phyloP scores from a whole-genome alignment of 1,140 invertebrate species.

The Drosophila leontia region DNA sequence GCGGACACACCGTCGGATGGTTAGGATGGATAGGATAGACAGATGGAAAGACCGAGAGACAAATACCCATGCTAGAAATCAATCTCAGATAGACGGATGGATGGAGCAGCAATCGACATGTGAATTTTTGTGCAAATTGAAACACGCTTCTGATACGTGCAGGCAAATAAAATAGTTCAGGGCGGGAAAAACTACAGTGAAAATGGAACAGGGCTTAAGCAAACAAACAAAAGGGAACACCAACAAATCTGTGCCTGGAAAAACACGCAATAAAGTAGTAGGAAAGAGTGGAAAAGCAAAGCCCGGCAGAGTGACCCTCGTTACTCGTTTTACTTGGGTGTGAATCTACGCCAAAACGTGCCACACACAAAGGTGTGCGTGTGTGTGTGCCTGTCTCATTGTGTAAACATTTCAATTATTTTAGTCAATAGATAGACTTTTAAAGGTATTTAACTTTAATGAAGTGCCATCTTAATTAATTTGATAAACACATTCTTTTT shows the following conservation, averaged over 20 bases:
- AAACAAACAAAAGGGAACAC: conserved; percentile 72
- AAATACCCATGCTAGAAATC: conserved; percentile 65
- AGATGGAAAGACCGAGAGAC: conserved; percentile 32
- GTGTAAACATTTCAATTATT: conserved; percentile 36
- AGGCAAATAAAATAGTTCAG: conserved; percentile 60
- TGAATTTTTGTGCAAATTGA: conserved; percentile 78
- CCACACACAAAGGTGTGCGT: conserved; percentile 23
- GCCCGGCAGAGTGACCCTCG: conserved; percentile 30
- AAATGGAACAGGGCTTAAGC: conserved; percentile 14
- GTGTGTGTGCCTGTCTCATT: background rate
- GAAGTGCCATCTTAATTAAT: conserved; percentile 21
- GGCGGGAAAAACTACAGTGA: conserved; percentile 15
- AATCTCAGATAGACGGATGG: conserved; percentile 67
- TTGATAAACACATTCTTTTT: conserved; percentile 23
- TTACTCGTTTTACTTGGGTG: background rate
- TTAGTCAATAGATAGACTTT: conserved; percentile 3
- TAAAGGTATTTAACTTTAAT: conserved; percentile 9
- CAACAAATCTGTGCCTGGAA: conserved; percentile 70
- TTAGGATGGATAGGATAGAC: background rate
- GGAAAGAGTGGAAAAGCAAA: conserved; percentile 32
- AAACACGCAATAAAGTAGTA: conserved; percentile 74
- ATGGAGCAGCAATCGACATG: conserved; percentile 71
- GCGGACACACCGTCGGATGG: conserved; percentile 3
- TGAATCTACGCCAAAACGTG: conserved; percentile 3
- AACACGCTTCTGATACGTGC: conserved; percentile 75